phyloP scores from a whole-genome alignment of 2,888 invertebrate genomes.

The Nephrotoma appendiculata region DNA sequence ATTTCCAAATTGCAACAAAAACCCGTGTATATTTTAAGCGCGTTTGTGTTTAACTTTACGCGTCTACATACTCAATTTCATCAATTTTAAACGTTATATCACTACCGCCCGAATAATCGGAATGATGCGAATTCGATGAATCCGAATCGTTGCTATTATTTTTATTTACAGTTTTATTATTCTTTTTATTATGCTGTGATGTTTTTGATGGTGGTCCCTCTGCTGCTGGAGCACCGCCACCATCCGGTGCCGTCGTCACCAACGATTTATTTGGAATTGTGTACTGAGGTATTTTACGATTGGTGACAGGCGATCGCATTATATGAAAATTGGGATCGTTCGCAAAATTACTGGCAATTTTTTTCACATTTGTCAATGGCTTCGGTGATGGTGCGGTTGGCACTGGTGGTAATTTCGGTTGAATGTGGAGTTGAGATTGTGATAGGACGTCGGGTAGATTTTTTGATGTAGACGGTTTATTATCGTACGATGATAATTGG shows the following conservation, averaged over 20 bases:
- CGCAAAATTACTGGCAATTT: constrained; percentile 23
- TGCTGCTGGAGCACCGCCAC: constrained; percentile 10
- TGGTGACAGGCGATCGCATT: constrained; percentile 14
- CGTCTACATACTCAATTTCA: constrained; percentile 29
- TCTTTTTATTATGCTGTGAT: background rate
- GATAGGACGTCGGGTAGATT: constrained; percentile 18
- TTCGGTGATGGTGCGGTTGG: constrained; percentile 5
- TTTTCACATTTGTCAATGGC: constrained; percentile 21
- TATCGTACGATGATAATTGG: background rate
- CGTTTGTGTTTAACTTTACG: constrained; percentile 15
- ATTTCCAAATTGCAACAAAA: background rate
- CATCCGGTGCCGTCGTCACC: background rate
- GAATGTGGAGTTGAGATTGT: background rate
- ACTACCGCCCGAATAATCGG: constrained; percentile 33
- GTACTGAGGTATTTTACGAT: constrained; percentile 17
- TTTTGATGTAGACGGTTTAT: constrained; percentile 16
- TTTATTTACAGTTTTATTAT: background rate
- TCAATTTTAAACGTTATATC: constrained; percentile 31
- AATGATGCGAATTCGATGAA: constrained; percentile 21
- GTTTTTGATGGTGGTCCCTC: constrained; percentile 7
- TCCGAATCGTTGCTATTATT: background rate
- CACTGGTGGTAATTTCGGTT: background rate
- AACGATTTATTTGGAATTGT: constrained; percentile 14
- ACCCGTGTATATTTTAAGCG: background rate
- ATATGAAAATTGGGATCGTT: constrained; percentile 21